Evolutionary conservation across 2,113 vertebrate species (phyloP).

Genomic region (Dendropsophus ebraccatus): DNA sequence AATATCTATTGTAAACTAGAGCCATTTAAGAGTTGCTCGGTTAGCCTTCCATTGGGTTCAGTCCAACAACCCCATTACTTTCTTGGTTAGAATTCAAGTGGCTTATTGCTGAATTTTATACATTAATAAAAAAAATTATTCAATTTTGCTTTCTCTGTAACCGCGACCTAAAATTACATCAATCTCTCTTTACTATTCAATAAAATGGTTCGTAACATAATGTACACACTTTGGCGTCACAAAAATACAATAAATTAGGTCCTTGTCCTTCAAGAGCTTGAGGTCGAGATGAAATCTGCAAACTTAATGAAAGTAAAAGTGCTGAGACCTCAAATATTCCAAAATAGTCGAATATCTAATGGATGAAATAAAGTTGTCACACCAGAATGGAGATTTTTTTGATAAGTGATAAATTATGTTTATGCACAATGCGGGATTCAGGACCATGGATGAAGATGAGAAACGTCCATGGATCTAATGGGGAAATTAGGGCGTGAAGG

Average conservation of each 20-base stretch:
- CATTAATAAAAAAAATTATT: constrained; percentile 38
- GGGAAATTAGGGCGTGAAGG: no score
- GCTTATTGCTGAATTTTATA: constrained; percentile 9
- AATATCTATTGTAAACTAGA: constrained; percentile 24
- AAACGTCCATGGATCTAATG: no score
- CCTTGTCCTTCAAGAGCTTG: not conserved
- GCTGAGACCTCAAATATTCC: not conserved
- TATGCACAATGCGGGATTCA: no score
- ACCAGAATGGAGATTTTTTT: not conserved
- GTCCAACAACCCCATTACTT: constrained; percentile 43
- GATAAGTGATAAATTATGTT: not conserved
- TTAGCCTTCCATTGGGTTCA: constrained; percentile 2
- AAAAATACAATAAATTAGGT: not conserved
- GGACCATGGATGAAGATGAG: no score
- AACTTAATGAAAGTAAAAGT: not conserved
- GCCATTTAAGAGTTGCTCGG: not conserved
- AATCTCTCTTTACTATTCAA: not conserved
- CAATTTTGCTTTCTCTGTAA: not conserved
- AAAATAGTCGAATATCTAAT: not conserved
- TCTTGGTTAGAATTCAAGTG: constrained; percentile 31
- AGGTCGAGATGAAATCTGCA: not conserved
- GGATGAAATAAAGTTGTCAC: not conserved
- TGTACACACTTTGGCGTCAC: not conserved
- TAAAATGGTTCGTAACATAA: constrained; percentile 9
- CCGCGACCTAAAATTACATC: not conserved